Evolutionary conservation across 1,140 invertebrate species (phyloP), one percentile per base, ranked within the genome.

Genomic region (Theocolax elegans): DNA sequence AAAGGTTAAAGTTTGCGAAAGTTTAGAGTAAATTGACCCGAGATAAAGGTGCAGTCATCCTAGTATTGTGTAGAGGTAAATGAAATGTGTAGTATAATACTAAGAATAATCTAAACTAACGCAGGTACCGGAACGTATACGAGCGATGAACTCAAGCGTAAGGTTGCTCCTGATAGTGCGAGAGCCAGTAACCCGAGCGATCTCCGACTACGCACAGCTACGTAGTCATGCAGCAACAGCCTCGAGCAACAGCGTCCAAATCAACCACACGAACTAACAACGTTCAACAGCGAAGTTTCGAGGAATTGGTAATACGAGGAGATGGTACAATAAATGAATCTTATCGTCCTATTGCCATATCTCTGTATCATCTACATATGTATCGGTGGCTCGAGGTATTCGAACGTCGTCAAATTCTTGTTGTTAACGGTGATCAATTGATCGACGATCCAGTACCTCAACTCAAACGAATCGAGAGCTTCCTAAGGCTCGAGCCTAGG

Each of bases 381-480:
- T 87, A 90, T 74, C 89, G 93, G 64, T 95, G 94, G 94, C 86
- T 95, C 49, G 93, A 95, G 83, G 92, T 93, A 62, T 99, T 99
- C 86, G 91, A 94, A 0, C 87, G 94, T 9, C 90, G 94, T 49
- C 96, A 98, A 81, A 92, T 99, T 46, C 91, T 97, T 67, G 91
- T 99, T 51, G 96, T 99, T 44, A 97, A 97, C 83, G 97, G 97
- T 0, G 97, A 99, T 87, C 90, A 92, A 66, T 89, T 99, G n/a
- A 97, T 99, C 74, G 93, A 94, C 79, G 93, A 98, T 83, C 97
- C 97, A 0, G 94, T 96, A 3, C 92, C 92, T 0, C 96, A 98
- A 84, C 85, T 99, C 64, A 91, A 92, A 46, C 90, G 92, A 67
- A 95, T 98, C 71, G 94, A 96, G 83, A 88, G 91, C 42, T 99